Base-by-base conservation (phyloP, 2,888 invertebrate species). In the Cylindroiulus punctatus region DNA sequence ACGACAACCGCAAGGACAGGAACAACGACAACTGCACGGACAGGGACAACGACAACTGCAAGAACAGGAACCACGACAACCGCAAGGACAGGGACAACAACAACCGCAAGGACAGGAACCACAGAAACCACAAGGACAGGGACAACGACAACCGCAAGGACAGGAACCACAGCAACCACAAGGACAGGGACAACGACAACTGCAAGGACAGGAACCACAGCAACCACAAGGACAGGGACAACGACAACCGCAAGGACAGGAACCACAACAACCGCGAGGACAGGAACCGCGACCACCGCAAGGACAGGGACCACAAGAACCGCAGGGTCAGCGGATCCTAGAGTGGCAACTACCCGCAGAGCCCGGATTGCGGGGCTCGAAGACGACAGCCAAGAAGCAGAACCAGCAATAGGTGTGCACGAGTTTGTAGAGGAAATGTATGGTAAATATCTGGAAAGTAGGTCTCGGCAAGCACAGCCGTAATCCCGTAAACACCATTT, bases 201-300 rank as follows among this genome's bases (percentile, higher is more conserved):
- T 1, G 47, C 84, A 1, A 84, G 8, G 22, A 19, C 84, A 26
- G 22, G 44, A 10, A 32, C 84, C 32, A 47, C 10, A 19, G 26
- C 84, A n/a, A 40, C 10, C 1, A 47, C 84, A 12, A 52, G 10
- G 1, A 19, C 84, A 12, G 19, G 32, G 19, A 81, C 81, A 1
- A 17, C 8, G 32, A 81, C 84, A 26, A 47, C 84, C 1, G 26
- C 84, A 84, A 84, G 84, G 52, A 47, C 84, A 44, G 52, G n/a
- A 22, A 84, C 84, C n/a, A 52, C 47, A 1, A 32, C 84, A 30
- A 36, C 84, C 8, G 32, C 81, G n/a, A 81, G 26, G 12, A 81
- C 81, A 32, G 32, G 81, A 32, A 81, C 47, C 1, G 12, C 47
- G 12, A 47, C 17, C 1, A 17, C 47, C 12, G 47, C 17, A 47